A percentile compares a stretch with the other conserved stretches of the same genome.
phyloP scores from a whole-genome alignment of 2,888 invertebrate genomes.

The Lathronympha strigana region DNA sequence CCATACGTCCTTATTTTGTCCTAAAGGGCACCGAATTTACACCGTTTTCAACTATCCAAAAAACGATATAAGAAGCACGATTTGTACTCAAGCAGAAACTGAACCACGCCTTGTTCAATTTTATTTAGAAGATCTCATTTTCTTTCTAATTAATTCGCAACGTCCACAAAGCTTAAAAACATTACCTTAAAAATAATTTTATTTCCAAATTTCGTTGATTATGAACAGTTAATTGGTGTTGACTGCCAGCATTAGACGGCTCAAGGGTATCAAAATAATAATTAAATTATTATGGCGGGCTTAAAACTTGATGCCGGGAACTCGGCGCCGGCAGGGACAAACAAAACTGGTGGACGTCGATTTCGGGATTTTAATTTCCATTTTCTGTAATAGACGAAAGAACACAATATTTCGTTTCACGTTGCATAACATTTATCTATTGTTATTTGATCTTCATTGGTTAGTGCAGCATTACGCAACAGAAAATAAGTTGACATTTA shows the following conservation, averaged over 20 bases:
- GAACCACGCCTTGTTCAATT: too few relatives aligned
- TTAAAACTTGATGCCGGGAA: conserved; percentile 25
- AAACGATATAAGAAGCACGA: too few relatives aligned
- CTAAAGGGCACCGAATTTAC: too few relatives aligned
- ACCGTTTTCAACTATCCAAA: too few relatives aligned
- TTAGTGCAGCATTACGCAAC: too few relatives aligned
- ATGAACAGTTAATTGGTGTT: conserved; percentile 32
- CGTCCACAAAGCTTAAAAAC: not conserved
- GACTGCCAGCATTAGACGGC: conserved; percentile 35
- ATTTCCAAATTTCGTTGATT: conserved; percentile 15
- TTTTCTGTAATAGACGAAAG: not conserved
- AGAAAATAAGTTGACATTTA: too few relatives aligned
- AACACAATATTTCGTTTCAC: not conserved
- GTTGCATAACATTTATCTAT: too few relatives aligned
- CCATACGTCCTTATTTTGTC: too few relatives aligned
- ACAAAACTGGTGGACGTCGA: conserved; percentile 5
- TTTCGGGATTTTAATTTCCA: not conserved
- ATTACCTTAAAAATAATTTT: conserved; percentile 1
- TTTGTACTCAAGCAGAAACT: too few relatives aligned
- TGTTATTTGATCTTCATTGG: too few relatives aligned
- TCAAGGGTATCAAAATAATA: conserved; percentile 34
- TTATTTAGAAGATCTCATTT: not conserved
- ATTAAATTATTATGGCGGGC: conserved; percentile 35
- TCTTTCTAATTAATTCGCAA: not conserved
- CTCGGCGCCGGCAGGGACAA: not conserved